Evolutionary conservation across 2,113 vertebrate genomes (phyloP).

Genomic region (Coptodon rendalli): DNA sequence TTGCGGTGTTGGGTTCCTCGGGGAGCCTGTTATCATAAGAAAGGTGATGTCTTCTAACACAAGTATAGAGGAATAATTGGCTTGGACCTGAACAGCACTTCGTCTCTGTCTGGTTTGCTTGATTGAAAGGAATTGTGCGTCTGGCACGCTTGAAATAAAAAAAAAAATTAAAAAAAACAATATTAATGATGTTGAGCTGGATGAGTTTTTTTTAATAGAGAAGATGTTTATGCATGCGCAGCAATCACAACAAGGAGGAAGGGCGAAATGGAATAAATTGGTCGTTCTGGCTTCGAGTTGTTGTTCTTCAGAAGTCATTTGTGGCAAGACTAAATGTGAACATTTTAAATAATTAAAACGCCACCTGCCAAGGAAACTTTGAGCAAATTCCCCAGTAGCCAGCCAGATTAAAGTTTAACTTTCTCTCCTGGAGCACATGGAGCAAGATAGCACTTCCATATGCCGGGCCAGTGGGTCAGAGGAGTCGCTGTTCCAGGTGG

Average conservation of each 20-base stretch:
- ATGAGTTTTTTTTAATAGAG: background rate
- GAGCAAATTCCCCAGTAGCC: constrained; percentile 25
- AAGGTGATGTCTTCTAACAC: constrained; percentile 18
- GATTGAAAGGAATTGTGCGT: constrained; percentile 4
- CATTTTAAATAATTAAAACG: constrained; percentile 59
- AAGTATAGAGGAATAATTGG: constrained; percentile 29
- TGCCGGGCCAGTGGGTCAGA: constrained; percentile 37
- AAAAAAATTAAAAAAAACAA: no score
- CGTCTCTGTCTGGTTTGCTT: background rate
- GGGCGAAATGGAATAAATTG: background rate
- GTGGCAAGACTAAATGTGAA: constrained; percentile 35
- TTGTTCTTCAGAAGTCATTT: constrained; percentile 27
- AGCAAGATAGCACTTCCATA: constrained; percentile 41
- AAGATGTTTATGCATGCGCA: background rate
- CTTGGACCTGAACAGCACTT: constrained; percentile 4
- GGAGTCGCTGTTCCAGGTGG: constrained; percentile 45
- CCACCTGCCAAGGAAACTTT: constrained; percentile 53
- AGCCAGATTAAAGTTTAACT: constrained; percentile 53
- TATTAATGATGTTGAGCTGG: background rate
- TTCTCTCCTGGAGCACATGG: constrained; percentile 16
- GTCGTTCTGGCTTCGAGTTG: background rate
- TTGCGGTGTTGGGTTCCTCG: background rate
- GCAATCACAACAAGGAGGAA: background rate
- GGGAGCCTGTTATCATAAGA: constrained; percentile 21
- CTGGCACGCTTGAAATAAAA: background rate